These are phyloP conservation scores for Centropyge bicolor DNA, from an alignment of 2,797 vertebrate species.

Conservation along the genomic window DNA sequence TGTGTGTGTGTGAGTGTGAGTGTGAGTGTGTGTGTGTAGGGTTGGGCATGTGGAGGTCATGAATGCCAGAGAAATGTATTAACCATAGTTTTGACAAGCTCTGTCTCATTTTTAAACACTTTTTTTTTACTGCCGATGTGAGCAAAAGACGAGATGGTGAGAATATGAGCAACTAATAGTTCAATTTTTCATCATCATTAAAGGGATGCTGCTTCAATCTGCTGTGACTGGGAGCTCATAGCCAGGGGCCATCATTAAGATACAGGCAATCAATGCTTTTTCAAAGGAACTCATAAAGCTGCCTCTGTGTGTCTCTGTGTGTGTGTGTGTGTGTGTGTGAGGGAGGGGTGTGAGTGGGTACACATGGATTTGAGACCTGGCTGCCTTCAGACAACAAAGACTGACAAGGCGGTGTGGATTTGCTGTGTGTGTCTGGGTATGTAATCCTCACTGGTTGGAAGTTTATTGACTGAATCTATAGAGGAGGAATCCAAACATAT, in stretches of 20 bases:
- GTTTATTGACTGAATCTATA: slow-evolving; percentile 35
- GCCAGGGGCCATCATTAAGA: slow-evolving; percentile 62
- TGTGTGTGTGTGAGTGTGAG: slow-evolving; percentile 10
- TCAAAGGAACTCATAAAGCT: slow-evolving; percentile 47
- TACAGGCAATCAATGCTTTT: slow-evolving; percentile 44
- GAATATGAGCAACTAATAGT: background rate
- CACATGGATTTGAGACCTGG: slow-evolving; percentile 56
- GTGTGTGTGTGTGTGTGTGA: slow-evolving; percentile 7
- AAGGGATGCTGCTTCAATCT: slow-evolving; percentile 43
- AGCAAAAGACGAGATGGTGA: background rate
- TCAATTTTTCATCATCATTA: slow-evolving; percentile 28
- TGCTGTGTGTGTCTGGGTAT: slow-evolving; percentile 46
- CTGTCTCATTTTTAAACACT: background rate
- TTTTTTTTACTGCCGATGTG: background rate
- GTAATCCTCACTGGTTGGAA: slow-evolving; percentile 51
- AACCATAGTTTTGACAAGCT: background rate
- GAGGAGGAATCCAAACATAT: background rate
- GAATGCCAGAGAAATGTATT: background rate
- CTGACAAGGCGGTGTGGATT: slow-evolving; percentile 40
- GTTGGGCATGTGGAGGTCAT: background rate
- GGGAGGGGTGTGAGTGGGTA: background rate
- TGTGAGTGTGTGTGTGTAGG: slow-evolving; percentile 17
- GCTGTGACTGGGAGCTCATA: slow-evolving; percentile 27
- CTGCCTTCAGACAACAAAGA: slow-evolving; percentile 67
- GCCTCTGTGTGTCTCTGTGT: background rate